Evolutionary conservation across 2,113 vertebrate genomes (phyloP).

Genomic region (Hyla sarda): DNA sequence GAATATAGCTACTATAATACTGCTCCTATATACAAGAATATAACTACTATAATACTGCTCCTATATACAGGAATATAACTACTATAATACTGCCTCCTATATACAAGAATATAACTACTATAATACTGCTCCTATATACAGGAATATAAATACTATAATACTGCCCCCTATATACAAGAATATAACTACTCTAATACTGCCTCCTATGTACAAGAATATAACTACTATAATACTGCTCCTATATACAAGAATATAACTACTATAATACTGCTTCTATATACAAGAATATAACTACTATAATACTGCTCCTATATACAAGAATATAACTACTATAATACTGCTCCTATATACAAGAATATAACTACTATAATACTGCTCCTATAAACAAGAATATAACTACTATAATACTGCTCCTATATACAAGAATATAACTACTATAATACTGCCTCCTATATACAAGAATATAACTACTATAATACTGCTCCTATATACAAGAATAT

Average conservation of each 20-base stretch:
- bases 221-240: slow-evolving; percentile 4
- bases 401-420: not conserved
- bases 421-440: slow-evolving; percentile 6
- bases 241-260: not conserved
- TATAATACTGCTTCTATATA: not conserved
- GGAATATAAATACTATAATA: too few species aligned
- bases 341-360: not conserved
- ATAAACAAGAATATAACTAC: not conserved
- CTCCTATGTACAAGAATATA: slow-evolving; percentile 5
- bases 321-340: not conserved
- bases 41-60: too few species aligned
- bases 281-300: not conserved
- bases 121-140: too few species aligned
- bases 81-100: too few species aligned
- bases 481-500: not conserved
- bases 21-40: too few species aligned
- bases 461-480: slow-evolving; percentile 16
- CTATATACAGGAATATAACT: too few species aligned
- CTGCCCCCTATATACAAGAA: not conserved
- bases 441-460: not conserved
- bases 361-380: slow-evolving; percentile 2
- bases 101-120: too few species aligned
- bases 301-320: slow-evolving; percentile 1
- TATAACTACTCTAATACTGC: too few species aligned
- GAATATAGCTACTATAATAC: too few species aligned